Evolutionary conservation across 1,140 invertebrate species (phyloP), one percentile per base, ranked within the genome.

Genomic region (Pogonomyrmex californicus): DNA sequence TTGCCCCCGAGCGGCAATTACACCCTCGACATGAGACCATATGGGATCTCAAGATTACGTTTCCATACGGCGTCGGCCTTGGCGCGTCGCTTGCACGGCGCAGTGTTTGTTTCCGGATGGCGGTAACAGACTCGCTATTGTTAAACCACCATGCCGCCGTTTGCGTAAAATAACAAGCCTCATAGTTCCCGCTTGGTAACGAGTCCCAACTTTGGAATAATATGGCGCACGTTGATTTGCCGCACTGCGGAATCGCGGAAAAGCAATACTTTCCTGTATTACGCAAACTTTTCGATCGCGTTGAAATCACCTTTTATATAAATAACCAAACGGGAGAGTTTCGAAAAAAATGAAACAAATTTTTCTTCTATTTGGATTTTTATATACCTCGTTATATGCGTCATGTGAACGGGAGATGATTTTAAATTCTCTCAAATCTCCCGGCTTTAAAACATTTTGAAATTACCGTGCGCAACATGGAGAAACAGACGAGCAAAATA

Each of bases 1-100:
- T 91, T 91, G 91, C 88, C 88, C 76, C 68, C 78, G 65, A 66
- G 68, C 76, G 71, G 63, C 90, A 89, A 91, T 91, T 90, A 90
- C 85, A 90, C 49, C 49, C 88, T 82, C 65, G 79, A 88, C 86
- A 88, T 49, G 73, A 36, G 66, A 60, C 75, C 75, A 62, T 85
- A 76, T 71, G 85, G 62, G 63, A 87, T 83, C 81, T 87, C 87
- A 89, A 91, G 87, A 91, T 91, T 86, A 83, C 79, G 75, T 87
- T 73, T 87, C 68, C 44, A 33, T 71, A 65, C 30, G 41, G 1
- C 10, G 38, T 7, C 38, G 10, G 0, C 36, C 17, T 47, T 41
- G 17, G 17, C 14, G 4, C 36, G n/a, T 14, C 23, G 54, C 47
- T 47, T 23, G 30, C 51, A 2, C 47, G 36, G 41, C 44, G 38